Percentiles rank a stretch among this genome's conserved stretches.
Conservation (phyloP, 2,888 invertebrate genomes). For the Biston betularia region DNA sequence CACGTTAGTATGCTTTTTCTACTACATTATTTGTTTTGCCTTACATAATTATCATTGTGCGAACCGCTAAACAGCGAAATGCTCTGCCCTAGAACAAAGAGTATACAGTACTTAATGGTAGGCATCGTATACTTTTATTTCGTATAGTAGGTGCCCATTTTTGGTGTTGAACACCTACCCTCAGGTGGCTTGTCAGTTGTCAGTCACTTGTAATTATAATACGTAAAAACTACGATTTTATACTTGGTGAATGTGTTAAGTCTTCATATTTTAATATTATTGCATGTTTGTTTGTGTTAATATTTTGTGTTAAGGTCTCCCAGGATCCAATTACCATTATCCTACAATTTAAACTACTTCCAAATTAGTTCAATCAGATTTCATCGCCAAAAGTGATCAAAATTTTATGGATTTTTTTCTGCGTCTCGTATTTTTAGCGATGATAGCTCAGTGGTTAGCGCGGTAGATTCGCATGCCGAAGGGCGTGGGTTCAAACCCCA, state of each 20-base stretch:
- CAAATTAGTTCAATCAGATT: no score
- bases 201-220: not conserved
- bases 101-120: not conserved
- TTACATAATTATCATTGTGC: not conserved
- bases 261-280: constrained; percentile 58
- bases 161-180: not conserved
- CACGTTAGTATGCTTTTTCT: constrained; percentile 6
- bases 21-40: not conserved
- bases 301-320: constrained; percentile 51
- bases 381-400: no score
- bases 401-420: no score
- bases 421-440: no score
- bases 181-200: not conserved
- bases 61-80: not conserved
- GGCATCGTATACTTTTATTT: not conserved
- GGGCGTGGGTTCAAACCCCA: no score
- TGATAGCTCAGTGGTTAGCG: no score
- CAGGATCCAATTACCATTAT: constrained; percentile 20
- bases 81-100: not conserved
- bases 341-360: not conserved
- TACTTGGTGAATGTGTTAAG: constrained; percentile 66
- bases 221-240: not conserved
- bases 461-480: no score
- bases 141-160: no score
- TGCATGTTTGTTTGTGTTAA: constrained; percentile 56